These are phyloP conservation scores for Ceramica pisi DNA, from an alignment of 2,888 invertebrate genomes.

Conservation along the genomic window DNA sequence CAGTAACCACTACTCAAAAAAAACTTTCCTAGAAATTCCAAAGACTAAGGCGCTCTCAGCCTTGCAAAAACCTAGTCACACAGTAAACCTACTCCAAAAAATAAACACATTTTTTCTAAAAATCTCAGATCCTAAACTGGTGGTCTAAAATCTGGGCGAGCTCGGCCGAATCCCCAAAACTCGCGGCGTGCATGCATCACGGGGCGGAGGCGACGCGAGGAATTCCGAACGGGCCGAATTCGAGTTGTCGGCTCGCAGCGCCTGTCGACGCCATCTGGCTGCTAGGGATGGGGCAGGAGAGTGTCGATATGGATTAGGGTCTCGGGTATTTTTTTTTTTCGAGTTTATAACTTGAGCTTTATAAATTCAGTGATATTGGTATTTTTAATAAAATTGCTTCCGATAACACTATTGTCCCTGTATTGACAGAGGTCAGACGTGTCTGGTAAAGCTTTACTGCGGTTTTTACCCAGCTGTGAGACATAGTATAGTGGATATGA, in stretches of 20 bases:
- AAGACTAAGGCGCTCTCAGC: not conserved
- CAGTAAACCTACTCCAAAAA: not conserved
- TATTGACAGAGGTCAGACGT: not conserved
- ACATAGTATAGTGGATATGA: no score
- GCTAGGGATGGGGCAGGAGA: slow-evolving; percentile 71
- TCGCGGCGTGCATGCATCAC: slow-evolving; percentile 79
- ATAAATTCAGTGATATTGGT: not conserved
- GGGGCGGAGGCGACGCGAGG: slow-evolving; percentile 84
- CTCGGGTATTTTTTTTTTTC: not conserved
- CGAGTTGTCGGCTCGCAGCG: slow-evolving; percentile 81
- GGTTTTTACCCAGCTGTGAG: not conserved
- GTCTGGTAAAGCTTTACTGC: not conserved
- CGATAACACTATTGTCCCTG: not conserved
- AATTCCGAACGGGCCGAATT: slow-evolving; percentile 85
- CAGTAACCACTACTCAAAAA: not conserved
- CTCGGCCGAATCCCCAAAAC: slow-evolving; percentile 65
- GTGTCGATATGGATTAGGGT: slow-evolving; percentile 59
- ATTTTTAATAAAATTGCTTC: not conserved
- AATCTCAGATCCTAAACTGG: slow-evolving; percentile 14
- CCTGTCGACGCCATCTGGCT: slow-evolving; percentile 88
- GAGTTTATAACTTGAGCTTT: not conserved
- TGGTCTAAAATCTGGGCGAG: slow-evolving; percentile 41
- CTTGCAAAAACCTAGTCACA: not conserved
- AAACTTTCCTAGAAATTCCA: slow-evolving; percentile 3
- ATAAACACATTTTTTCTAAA: not conserved